Percentiles rank a stretch among this genome's conserved stretches.
phyloP scores from a whole-genome alignment of 2,888 invertebrate genomes.

The Noctua fimbriata region DNA sequence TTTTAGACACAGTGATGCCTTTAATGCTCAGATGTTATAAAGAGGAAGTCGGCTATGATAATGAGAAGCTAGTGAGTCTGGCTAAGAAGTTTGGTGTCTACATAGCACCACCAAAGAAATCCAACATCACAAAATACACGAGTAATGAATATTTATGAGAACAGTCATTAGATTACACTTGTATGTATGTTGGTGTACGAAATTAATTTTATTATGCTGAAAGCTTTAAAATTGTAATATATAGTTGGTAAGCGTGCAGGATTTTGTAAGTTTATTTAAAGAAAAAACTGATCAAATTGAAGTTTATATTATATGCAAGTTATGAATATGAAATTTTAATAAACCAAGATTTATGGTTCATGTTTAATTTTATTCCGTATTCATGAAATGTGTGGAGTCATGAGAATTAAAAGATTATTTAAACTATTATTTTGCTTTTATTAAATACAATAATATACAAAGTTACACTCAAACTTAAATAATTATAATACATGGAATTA shows the following conservation, averaged over 20 bases:
- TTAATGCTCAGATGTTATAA: slow-evolving; percentile 91
- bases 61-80: slow-evolving; percentile 87
- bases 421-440: slow-evolving; percentile 69
- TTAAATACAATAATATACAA: slow-evolving; percentile 59
- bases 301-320: slow-evolving; percentile 89
- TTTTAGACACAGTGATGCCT: slow-evolving; percentile 92
- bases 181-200: slow-evolving; percentile 77
- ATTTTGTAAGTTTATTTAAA: slow-evolving; percentile 89
- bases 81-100: slow-evolving; percentile 90
- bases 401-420: slow-evolving; percentile 75
- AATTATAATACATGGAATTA: slow-evolving; percentile 19
- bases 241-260: slow-evolving; percentile 88
- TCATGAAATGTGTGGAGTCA: slow-evolving; percentile 72
- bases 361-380: slow-evolving; percentile 78
- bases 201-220: slow-evolving; percentile 89
- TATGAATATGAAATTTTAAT: slow-evolving; percentile 89
- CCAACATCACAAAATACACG: slow-evolving; percentile 92
- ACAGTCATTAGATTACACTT: slow-evolving; percentile 74
- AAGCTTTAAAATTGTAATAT: slow-evolving; percentile 90
- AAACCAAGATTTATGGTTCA: slow-evolving; percentile 82
- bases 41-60: slow-evolving; percentile 91
- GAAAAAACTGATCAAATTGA: slow-evolving; percentile 87
- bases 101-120: slow-evolving; percentile 89
- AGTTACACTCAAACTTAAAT: slow-evolving; percentile 32
- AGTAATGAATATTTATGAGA: slow-evolving; percentile 92